Evolutionary conservation across 2,888 invertebrate species (phyloP).

Genomic region (Nysson spinosus): DNA sequence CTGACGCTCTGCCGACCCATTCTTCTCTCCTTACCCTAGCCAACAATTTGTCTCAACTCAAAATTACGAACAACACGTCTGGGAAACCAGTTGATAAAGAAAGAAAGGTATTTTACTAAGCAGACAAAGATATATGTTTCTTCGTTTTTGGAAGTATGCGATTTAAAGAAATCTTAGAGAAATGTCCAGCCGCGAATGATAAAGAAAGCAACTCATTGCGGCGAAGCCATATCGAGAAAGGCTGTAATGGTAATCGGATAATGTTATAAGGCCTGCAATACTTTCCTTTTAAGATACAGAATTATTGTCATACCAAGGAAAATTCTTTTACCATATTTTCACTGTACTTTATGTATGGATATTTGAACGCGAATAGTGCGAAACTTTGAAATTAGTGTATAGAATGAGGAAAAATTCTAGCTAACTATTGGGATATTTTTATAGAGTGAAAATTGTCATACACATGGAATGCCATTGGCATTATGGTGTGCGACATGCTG

Average conservation of each 20-base stretch:
- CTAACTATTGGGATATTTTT: conserved; percentile 29
- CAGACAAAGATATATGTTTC: neutral
- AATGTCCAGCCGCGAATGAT: conserved; percentile 19
- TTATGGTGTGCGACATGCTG: conserved; percentile 86
- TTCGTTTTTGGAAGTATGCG: neutral
- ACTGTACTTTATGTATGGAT: neutral
- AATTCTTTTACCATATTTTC: too few species aligned
- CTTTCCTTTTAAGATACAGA: conserved; percentile 2
- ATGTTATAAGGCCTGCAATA: conserved; percentile 41
- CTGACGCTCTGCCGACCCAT: conserved; percentile 84
- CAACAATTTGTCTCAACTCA: conserved; percentile 82
- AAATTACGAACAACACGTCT: conserved; percentile 78
- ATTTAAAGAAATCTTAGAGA: too few species aligned
- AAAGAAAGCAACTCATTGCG: conserved; percentile 42
- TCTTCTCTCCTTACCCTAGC: conserved; percentile 83
- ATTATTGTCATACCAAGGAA: neutral
- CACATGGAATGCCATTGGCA: conserved; percentile 85
- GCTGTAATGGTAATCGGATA: conserved; percentile 64
- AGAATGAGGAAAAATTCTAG: neutral
- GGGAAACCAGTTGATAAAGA: conserved; percentile 78
- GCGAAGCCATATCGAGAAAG: conserved; percentile 59
- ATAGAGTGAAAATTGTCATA: conserved; percentile 83
- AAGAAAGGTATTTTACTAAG: conserved; percentile 72
- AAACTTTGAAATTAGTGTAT: neutral
- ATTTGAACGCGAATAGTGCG: neutral